Percentiles rank a stretch among this genome's conserved stretches.
phyloP scores from a whole-genome alignment of 2,113 vertebrate species.

The Donacobius atricapilla region DNA sequence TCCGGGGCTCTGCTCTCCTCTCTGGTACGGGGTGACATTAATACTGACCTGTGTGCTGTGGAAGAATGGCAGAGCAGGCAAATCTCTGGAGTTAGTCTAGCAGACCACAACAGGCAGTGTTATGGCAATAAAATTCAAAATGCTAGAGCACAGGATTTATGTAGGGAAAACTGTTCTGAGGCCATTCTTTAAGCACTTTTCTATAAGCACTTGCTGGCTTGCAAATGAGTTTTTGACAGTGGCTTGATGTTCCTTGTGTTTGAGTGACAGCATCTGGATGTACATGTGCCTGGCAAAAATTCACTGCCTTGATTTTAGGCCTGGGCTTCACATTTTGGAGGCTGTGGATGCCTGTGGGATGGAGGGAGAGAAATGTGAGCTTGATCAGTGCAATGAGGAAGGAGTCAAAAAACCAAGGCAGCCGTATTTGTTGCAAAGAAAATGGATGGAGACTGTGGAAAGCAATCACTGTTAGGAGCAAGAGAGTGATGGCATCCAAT shows the following conservation, averaged over 20 bases:
- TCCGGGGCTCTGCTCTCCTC: background rate
- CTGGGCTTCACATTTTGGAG: background rate
- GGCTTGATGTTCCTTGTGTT: background rate
- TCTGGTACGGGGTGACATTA: background rate
- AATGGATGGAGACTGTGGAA: background rate
- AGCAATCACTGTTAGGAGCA: slow-evolving; percentile 26
- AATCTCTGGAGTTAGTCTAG: background rate
- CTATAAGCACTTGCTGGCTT: background rate
- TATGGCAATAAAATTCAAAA: background rate
- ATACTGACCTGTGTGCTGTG: background rate
- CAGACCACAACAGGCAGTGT: background rate
- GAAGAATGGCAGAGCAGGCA: background rate
- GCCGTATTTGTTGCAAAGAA: background rate
- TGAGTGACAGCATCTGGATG: background rate
- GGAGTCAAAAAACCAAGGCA: background rate
- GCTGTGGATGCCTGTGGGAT: background rate
- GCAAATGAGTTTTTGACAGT: background rate
- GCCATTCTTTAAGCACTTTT: background rate
- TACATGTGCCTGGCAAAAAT: background rate
- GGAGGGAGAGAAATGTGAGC: background rate
- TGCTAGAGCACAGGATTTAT: background rate
- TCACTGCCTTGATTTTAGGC: background rate
- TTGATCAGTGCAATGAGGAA: background rate
- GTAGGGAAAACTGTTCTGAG: background rate
- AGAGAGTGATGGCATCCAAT: slow-evolving; percentile 28